Base-by-base conservation (phyloP, 2,888 invertebrate genomes). In the Hedychridium roseum region DNA sequence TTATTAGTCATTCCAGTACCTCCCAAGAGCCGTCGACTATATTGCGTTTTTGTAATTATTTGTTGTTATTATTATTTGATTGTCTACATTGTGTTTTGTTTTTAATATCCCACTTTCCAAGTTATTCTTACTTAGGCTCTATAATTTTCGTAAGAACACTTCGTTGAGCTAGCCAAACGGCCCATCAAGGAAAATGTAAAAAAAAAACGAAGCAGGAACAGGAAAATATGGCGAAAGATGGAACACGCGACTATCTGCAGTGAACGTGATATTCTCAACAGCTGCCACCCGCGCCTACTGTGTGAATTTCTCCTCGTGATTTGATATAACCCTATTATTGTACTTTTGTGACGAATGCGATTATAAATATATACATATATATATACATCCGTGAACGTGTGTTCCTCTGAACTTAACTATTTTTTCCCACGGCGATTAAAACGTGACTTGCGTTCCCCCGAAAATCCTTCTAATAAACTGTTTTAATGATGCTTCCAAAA, bases 261-360 rank as follows among this genome's bases (percentile, higher is more conserved):
- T 18, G 44, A 59, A 65, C 60, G n/a, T 57, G 57, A 62, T 61
- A 66, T 54, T 60, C 57, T 69, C 54, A 57, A 58, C 54, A 69
- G 55, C 66, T 62, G 64, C 60, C 62, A 60, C 58, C 66, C 66
- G 68, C 62, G 70, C 64, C 66, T 71, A 70, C 61, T 65, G 67
- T 68, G 69, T 71, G 71, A 72, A 73, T 73, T 74, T 72, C 66
- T 74, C 68, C 65, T 73, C 68, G 74, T 76, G 73, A 75, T 77
- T 77, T 76, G 70, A 77, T 74, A 76, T 76, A 71, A 74, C 64
- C 70, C 71, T 73, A 76, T 73, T 73, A 76, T 76, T 75, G 73
- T 77, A 77, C 76, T 77, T 77, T 77, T 76, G 76, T 76, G 74
- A 76, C 68, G 76, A 70, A 73, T 65, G 70, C 71, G 67, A 72